Conservation (phyloP, 2,113 vertebrate genomes). For the Chlamydotis undulata region DNA sequence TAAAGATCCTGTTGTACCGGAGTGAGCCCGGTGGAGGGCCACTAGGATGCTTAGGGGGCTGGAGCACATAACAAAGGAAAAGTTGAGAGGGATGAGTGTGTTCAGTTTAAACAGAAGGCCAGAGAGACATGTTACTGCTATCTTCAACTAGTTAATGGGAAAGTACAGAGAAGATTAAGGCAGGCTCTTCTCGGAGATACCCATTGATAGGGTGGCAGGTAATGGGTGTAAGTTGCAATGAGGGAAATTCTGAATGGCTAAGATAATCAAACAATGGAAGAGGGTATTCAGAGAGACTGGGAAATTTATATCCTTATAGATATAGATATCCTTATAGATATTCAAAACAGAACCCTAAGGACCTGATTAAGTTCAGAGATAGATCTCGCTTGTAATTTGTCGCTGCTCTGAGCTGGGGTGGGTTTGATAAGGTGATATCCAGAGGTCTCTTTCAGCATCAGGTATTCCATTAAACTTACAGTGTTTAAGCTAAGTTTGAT, state of each 20-base stretch:
- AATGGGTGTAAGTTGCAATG: not conserved
- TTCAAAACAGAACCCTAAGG: not conserved
- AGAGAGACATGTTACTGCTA: not conserved
- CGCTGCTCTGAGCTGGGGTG: not conserved
- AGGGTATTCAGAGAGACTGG: not conserved
- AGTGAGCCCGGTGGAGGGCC: not conserved
- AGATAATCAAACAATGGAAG: not conserved
- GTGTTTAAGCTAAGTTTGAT: not conserved
- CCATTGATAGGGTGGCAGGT: not conserved
- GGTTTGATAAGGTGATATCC: not conserved
- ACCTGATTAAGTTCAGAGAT: not conserved
- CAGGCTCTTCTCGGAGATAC: not conserved
- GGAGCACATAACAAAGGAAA: not conserved
- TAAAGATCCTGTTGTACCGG: not conserved
- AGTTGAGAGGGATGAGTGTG: not conserved
- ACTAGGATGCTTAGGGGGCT: not conserved
- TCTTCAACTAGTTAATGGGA: not conserved
- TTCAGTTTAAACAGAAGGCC: not conserved
- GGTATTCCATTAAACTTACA: not conserved
- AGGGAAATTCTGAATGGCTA: not conserved
- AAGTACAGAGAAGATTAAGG: not conserved
- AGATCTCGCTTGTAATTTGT: not conserved
- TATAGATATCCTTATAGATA: not conserved
- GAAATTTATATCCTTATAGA: not conserved
- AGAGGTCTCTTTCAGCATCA: not conserved